These are phyloP conservation scores for Patella ulyssiponensis DNA, from an alignment of 2,888 invertebrate genomes.

Conservation along the genomic window DNA sequence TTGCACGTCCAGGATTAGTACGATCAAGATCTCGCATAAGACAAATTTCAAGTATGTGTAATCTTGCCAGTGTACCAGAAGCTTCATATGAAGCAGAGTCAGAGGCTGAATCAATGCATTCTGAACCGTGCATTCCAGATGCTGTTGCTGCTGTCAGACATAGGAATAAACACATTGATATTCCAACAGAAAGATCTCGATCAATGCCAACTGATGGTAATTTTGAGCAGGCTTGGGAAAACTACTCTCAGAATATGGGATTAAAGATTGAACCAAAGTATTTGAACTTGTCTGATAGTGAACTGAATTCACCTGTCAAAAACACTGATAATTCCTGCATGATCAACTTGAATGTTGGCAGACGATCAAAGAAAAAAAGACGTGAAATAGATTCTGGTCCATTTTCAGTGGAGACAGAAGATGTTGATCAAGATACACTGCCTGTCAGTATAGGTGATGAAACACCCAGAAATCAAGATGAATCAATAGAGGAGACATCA, in stretches of 20 bases:
- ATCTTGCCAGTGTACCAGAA: constrained; percentile 64
- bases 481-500: too few relatives aligned
- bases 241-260: constrained; percentile 33
- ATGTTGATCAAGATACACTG: too few relatives aligned
- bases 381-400: too few relatives aligned
- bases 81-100: constrained; percentile 51
- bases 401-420: too few relatives aligned
- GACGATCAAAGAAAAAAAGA: too few relatives aligned
- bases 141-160: constrained; percentile 42
- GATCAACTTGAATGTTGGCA: too few relatives aligned
- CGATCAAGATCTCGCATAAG: constrained; percentile 33
- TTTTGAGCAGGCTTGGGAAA: constrained; percentile 51
- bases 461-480: too few relatives aligned
- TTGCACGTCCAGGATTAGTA: constrained; percentile 16
- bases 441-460: too few relatives aligned
- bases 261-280: neutral
- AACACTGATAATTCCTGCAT: too few relatives aligned
- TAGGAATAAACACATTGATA: constrained; percentile 43
- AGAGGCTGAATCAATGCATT: constrained; percentile 28
- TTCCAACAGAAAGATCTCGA: constrained; percentile 53
- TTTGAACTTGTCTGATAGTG: neutral
- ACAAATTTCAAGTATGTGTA: constrained; percentile 55
- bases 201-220: constrained; percentile 57
- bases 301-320: neutral
- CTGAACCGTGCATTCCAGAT: constrained; percentile 35